phyloP scores from a whole-genome alignment of 2,113 vertebrate genomes.

The Cheilinus undulatus region DNA sequence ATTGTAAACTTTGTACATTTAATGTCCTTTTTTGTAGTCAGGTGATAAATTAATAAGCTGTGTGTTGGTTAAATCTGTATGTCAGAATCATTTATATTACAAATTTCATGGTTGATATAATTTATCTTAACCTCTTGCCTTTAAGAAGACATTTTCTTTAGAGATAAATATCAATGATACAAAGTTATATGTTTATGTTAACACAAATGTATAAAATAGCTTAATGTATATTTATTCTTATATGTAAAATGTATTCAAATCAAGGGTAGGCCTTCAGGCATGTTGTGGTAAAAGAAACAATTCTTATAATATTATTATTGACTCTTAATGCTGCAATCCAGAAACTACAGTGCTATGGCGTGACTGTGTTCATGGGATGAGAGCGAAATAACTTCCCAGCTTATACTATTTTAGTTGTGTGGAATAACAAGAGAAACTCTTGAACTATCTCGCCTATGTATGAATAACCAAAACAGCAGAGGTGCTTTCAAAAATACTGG shows the following conservation, averaged over 20 bases:
- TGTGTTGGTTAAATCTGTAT: slow-evolving; percentile 74
- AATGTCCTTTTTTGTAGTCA: slow-evolving; percentile 75
- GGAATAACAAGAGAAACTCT: slow-evolving; percentile 23
- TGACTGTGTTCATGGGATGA: slow-evolving; percentile 50
- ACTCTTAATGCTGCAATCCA: slow-evolving; percentile 80
- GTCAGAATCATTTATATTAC: slow-evolving; percentile 73
- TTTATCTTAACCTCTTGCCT: slow-evolving; percentile 80
- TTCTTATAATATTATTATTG: slow-evolving; percentile 53
- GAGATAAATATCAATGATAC: slow-evolving; percentile 67
- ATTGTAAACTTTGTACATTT: slow-evolving; percentile 77
- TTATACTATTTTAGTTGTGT: slow-evolving; percentile 48
- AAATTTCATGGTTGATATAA: slow-evolving; percentile 72
- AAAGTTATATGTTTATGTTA: slow-evolving; percentile 76
- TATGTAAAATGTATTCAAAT: slow-evolving; percentile 77
- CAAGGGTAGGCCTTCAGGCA: slow-evolving; percentile 75
- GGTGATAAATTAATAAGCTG: slow-evolving; percentile 77
- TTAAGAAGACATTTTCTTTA: slow-evolving; percentile 74
- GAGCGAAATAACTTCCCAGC: slow-evolving; percentile 33
- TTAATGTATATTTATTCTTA: slow-evolving; percentile 79
- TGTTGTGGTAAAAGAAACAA: slow-evolving; percentile 66
- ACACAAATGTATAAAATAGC: slow-evolving; percentile 76
- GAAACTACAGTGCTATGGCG: slow-evolving; percentile 56
- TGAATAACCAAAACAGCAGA: slow-evolving; percentile 62
- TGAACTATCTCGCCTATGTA: slow-evolving; percentile 32
- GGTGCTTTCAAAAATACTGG: slow-evolving; percentile 71